Conservation (phyloP, 92 coral and sea anemone genomes). For the Heliopora coerulea region DNA sequence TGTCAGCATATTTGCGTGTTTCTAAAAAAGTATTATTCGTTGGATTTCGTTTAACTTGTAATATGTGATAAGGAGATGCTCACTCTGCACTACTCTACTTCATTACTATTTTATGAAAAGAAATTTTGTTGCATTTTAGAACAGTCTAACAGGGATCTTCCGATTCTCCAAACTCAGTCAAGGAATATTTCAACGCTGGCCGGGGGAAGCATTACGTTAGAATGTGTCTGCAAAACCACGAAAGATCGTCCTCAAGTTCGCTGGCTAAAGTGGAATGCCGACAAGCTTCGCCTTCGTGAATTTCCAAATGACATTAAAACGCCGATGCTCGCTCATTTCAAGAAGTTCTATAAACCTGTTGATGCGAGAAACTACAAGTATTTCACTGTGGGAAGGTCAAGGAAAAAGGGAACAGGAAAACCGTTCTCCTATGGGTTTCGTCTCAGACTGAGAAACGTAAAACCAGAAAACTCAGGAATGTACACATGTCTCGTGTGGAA, state of each 20-base stretch:
- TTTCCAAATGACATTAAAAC: neutral
- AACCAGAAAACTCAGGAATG: constrained; percentile 11
- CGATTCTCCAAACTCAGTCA: constrained; percentile 4
- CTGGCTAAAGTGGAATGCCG: constrained; percentile 18
- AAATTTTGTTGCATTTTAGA: constrained; percentile 1
- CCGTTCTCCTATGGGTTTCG: constrained; percentile 19
- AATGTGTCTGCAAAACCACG: constrained; percentile 11
- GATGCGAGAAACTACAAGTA: neutral
- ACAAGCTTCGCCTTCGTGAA: neutral
- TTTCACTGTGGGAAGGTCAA: neutral
- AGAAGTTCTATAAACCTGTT: neutral
- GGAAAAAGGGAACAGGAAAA: neutral
- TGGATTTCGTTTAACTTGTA: too few species aligned
- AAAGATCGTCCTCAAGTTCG: neutral
- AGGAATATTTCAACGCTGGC: constrained; percentile 6
- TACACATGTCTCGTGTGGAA: constrained; percentile 27
- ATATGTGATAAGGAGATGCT: too few species aligned
- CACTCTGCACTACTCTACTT: too few species aligned
- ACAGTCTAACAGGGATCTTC: constrained; percentile 2
- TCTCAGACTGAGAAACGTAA: constrained; percentile 9
- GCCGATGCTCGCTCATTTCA: neutral
- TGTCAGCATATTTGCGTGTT: too few species aligned
- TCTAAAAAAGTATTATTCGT: too few species aligned
- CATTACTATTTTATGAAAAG: neutral
- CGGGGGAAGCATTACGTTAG: constrained; percentile 4